Evolutionary conservation across 1,140 invertebrate species (phyloP).

Genomic region (Listronotus oregonensis): DNA sequence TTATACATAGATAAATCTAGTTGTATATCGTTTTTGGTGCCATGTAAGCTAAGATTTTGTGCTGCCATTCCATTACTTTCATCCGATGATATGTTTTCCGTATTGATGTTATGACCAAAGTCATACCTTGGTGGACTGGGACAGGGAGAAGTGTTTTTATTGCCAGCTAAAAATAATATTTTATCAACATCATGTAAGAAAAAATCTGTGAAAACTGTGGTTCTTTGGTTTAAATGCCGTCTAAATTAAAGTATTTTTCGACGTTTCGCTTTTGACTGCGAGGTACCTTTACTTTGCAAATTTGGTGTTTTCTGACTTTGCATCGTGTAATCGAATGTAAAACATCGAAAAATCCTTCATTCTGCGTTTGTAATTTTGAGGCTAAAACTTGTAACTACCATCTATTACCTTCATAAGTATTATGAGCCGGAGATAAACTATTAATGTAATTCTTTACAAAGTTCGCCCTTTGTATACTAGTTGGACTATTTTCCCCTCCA

Average conservation of each 20-base stretch:
- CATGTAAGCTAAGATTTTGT: slow-evolving; percentile 50
- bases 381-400: not conserved
- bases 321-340: no score
- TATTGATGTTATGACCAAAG: slow-evolving; percentile 44
- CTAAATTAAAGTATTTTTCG: no score
- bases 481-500: slow-evolving; percentile 42
- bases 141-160: slow-evolving; percentile 40
- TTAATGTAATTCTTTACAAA: slow-evolving; percentile 50
- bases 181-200: not conserved
- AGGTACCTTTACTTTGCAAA: no score
- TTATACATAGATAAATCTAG: slow-evolving; percentile 52
- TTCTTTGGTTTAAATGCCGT: no score
- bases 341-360: no score
- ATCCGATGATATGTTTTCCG: slow-evolving; percentile 46
- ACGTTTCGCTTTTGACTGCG: no score
- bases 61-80: slow-evolving; percentile 51
- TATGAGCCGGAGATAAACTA: slow-evolving; percentile 37
- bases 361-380: no score
- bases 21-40: slow-evolving; percentile 47
- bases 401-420: slow-evolving; percentile 24
- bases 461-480: slow-evolving; percentile 41
- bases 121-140: slow-evolving; percentile 51
- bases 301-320: no score
- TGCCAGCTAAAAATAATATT: slow-evolving; percentile 1
- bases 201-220: not conserved